Base-by-base conservation (phyloP, 2,797 vertebrate species). In the Megalops cyprinoides region DNA sequence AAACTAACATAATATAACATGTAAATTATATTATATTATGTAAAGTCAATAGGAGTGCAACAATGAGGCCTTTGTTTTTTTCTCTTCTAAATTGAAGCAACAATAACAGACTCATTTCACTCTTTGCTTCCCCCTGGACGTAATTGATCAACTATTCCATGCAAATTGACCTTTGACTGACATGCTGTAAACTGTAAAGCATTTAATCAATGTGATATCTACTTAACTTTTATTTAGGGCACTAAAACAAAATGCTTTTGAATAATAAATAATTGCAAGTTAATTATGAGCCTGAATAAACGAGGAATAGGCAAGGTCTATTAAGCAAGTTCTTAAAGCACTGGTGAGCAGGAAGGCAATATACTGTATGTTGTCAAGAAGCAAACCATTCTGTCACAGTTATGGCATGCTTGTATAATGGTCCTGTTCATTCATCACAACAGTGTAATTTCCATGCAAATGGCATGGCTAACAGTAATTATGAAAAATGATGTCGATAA, bases 1-100 rank as follows among this genome's bases (percentile, higher is more conserved):
- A 74, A 87, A 83, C 82, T 74, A 83, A 84, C 82, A 82, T 81
- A 80, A 83, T 77, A 79, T 62, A 82, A 79, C 81, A 79, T 71
- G 34, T 79, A 25, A 81, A 84, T 74, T 75, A 83, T 81, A n/a
- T n/a, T n/a, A n/a, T n/a, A n/a, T n/a, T n/a, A n/a, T n/a, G n/a
- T n/a, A 55, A 84, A 82, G 83, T 81, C 83, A 84, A 82, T 84
- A 83, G 48, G 69, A 55, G 51, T 73, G 55, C 78, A 77, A 81
- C 82, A 84, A 69, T 67, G 82, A 85, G 48, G 73, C 48, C 31
- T 78, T 82, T 65, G 48, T 82, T 82, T 79, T 73, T 48, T 48
- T 37, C 12, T 42, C 44, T 23, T 44, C 74, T 39, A 82, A 81
- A 82, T 69, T 56, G 53, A 75, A 53, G 10, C 49, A 74, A 77